Percentiles rank a stretch among this genome's conserved stretches.
phyloP scores from a whole-genome alignment of 92 coral and sea anemone genomes.

The Plumapathes pennacea region DNA sequence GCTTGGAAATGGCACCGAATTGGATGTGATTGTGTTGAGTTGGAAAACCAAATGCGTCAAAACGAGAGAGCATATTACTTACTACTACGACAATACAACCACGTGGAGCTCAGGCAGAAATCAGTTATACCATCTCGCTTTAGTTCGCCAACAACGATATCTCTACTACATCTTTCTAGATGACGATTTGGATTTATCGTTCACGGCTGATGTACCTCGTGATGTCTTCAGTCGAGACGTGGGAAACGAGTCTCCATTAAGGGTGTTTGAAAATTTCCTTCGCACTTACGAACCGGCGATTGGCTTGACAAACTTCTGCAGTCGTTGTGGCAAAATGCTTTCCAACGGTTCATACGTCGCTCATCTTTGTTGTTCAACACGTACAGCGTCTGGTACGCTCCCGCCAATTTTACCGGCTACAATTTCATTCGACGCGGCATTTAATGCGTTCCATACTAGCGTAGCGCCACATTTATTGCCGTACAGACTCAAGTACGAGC shows the following conservation, averaged over 20 bases:
- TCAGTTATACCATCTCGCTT: slow-evolving; percentile 57
- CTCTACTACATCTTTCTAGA: slow-evolving; percentile 78
- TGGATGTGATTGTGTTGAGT: slow-evolving; percentile 73
- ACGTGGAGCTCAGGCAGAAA: slow-evolving; percentile 92
- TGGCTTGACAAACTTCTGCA: slow-evolving; percentile 78
- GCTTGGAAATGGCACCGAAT: slow-evolving; percentile 37
- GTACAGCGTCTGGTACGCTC: slow-evolving; percentile 35
- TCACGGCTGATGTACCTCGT: slow-evolving; percentile 42
- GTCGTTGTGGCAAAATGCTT: slow-evolving; percentile 66
- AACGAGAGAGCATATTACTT: slow-evolving; percentile 17
- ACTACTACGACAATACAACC: slow-evolving; percentile 47
- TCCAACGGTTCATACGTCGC: slow-evolving; percentile 45
- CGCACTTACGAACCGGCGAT: slow-evolving; percentile 76
- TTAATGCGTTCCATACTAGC: slow-evolving; percentile 81
- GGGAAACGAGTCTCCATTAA: slow-evolving; percentile 38
- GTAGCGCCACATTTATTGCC: slow-evolving; percentile 68
- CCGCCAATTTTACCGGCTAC: slow-evolving; percentile 79
- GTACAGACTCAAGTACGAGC: slow-evolving; percentile 75
- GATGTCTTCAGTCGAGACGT: slow-evolving; percentile 17
- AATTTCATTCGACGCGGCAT: slow-evolving; percentile 85
- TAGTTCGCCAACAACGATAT: slow-evolving; percentile 41
- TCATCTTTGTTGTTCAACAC: slow-evolving; percentile 64
- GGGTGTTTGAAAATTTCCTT: slow-evolving; percentile 75
- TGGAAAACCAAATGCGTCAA: slow-evolving; percentile 68
- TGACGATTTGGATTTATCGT: slow-evolving; percentile 75